Conservation (phyloP, 1,140 invertebrate genomes). For the Meloidogyne exigua region DNA sequence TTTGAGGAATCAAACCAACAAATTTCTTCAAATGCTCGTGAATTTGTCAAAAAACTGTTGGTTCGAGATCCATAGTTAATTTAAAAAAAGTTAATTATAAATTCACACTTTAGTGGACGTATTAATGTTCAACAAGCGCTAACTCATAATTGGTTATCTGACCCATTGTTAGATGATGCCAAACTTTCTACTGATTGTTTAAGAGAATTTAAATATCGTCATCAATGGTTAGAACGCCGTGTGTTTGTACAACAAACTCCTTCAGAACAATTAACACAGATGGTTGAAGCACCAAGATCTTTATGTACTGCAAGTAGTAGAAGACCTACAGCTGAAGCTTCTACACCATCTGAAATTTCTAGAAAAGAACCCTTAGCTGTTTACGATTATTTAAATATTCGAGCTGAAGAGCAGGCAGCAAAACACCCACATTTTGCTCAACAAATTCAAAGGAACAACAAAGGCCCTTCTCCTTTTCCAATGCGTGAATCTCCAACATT, state of each 20-base stretch:
- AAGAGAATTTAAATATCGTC: conserved; percentile 63
- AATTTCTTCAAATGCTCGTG: conserved; percentile 78
- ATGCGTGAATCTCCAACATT: background rate
- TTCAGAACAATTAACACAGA: conserved; percentile 59
- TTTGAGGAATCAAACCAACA: conserved; percentile 66
- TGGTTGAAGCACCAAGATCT: conserved; percentile 34
- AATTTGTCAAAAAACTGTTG: conserved; percentile 81
- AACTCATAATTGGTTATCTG: conserved; percentile 65
- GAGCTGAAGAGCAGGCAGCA: conserved; percentile 20
- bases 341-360: background rate
- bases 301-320: conserved; percentile 18
- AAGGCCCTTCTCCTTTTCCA: conserved; percentile 7
- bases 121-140: conserved; percentile 65
- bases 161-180: conserved; percentile 57
- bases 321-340: background rate
- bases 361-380: conserved; percentile 49
- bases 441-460: background rate
- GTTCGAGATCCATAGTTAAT: conserved; percentile 56
- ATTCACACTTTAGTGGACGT: conserved; percentile 57
- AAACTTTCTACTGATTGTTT: conserved; percentile 58
- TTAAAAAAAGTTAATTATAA: background rate
- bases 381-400: conserved; percentile 60
- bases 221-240: conserved; percentile 64
- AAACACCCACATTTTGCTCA: background rate
- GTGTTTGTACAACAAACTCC: conserved; percentile 64